A percentile compares a stretch with the other conserved stretches of the same genome.
Conservation (phyloP, 2,888 invertebrate genomes). For the Chymomyza amoena region DNA sequence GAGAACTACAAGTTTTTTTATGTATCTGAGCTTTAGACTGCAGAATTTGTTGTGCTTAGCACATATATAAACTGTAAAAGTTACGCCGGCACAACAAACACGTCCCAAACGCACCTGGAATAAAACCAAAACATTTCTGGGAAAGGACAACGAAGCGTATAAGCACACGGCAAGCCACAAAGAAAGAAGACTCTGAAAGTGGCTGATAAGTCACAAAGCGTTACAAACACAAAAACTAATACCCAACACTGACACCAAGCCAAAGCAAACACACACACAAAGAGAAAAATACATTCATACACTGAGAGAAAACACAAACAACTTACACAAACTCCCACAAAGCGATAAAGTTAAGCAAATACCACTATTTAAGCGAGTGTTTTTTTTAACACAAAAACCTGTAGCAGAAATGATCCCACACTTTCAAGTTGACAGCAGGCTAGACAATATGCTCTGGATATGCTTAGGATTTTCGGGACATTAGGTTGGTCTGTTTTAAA, state of each 20-base stretch:
- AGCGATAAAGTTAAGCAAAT: slow-evolving; percentile 68
- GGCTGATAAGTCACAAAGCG: slow-evolving; percentile 68
- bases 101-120: background rate
- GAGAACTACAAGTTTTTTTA: no score
- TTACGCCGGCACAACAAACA: slow-evolving; percentile 45
- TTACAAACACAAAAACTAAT: slow-evolving; percentile 38
- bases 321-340: slow-evolving; percentile 36
- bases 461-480: slow-evolving; percentile 69
- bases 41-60: no score
- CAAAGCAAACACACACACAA: background rate
- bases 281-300: background rate
- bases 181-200: slow-evolving; percentile 62
- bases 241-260: background rate
- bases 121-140: background rate
- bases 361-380: slow-evolving; percentile 66
- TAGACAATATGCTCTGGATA: slow-evolving; percentile 70
- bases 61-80: slow-evolving; percentile 70
- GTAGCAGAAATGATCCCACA: slow-evolving; percentile 66
- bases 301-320: background rate
- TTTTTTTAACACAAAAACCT: slow-evolving; percentile 45
- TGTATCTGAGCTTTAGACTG: no score
- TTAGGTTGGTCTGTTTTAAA: slow-evolving; percentile 72
- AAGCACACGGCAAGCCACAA: slow-evolving; percentile 52
- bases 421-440: slow-evolving; percentile 55
- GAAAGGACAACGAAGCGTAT: background rate